Percentiles rank a stretch among this genome's conserved stretches.
phyloP scores from a whole-genome alignment of 2,888 invertebrate genomes.

The Phrixothrix hirtus region DNA sequence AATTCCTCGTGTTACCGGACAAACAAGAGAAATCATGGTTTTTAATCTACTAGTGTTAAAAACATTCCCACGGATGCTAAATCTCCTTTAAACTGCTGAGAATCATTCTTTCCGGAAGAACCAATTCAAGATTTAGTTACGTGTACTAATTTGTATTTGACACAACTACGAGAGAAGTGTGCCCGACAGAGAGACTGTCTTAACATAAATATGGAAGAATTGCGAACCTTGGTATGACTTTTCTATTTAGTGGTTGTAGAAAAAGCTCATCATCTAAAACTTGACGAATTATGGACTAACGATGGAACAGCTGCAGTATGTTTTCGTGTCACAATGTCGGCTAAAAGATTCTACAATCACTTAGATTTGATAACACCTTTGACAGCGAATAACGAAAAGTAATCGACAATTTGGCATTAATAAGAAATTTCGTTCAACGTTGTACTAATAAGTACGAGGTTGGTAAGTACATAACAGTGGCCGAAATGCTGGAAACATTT shows the following conservation, averaged over 20 bases:
- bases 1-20: neutral
- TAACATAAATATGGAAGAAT: constrained; percentile 5
- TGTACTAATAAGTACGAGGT: constrained; percentile 5
- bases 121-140: neutral
- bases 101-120: constrained; percentile 1
- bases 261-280: no score
- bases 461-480: constrained; percentile 8
- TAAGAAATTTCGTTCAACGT: constrained; percentile 2
- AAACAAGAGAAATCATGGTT: constrained; percentile 1
- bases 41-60: constrained; percentile 1
- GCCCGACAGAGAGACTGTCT: constrained; percentile 12
- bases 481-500: constrained; percentile 13
- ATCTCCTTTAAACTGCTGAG: no score
- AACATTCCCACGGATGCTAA: no score
- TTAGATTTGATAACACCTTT: constrained; percentile 3
- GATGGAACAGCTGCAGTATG: constrained; percentile 7
- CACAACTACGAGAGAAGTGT: constrained; percentile 5
- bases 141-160: no score
- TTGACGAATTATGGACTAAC: no score
- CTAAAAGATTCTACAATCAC: neutral
- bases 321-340: constrained; percentile 12
- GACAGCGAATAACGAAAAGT: constrained; percentile 5
- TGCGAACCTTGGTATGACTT: neutral
- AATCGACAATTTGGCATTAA: constrained; percentile 5
- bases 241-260: constrained; percentile 4